Conservation (phyloP, 2,797 vertebrate species). For the Calcarius lapponicus region DNA sequence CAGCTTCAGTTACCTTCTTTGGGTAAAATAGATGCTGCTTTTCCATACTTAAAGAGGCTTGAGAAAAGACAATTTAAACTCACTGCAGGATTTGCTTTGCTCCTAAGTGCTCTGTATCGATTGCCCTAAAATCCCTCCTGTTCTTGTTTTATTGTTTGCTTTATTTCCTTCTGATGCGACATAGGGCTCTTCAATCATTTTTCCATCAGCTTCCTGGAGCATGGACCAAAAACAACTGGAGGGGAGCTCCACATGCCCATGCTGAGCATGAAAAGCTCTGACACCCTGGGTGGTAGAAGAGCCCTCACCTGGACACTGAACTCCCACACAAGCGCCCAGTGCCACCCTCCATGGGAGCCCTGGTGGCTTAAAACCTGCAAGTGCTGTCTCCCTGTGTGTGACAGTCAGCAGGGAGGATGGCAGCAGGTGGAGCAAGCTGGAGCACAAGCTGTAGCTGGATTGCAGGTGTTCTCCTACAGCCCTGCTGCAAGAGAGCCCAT, state of each 20-base stretch:
- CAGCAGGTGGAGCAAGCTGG: background rate
- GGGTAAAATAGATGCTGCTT: background rate
- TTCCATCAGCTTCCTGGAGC: background rate
- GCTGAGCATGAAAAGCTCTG: background rate
- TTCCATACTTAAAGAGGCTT: background rate
- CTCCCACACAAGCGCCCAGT: rapidly evolving
- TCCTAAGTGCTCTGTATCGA: background rate
- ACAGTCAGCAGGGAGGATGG: background rate
- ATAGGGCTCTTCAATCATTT: background rate
- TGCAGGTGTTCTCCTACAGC: background rate
- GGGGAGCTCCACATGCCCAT: rapidly evolving
- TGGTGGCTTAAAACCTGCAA: rapidly evolving
- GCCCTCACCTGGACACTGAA: rapidly evolving
- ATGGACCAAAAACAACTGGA: background rate
- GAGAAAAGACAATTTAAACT: background rate
- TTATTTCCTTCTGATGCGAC: background rate
- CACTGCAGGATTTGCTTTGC: background rate
- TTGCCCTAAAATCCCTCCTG: background rate
- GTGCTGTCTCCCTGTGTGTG: rapidly evolving
- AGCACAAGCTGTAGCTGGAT: background rate
- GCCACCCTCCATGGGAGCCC: rapidly evolving
- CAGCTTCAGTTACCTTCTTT: background rate
- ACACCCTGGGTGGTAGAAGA: background rate
- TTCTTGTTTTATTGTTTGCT: background rate
- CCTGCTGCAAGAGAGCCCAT: background rate